A percentile compares a stretch with the other conserved stretches of the same genome.
Evolutionary conservation across 2,797 vertebrate genomes (phyloP).

Genomic region (Crocidura indochinensis): DNA sequence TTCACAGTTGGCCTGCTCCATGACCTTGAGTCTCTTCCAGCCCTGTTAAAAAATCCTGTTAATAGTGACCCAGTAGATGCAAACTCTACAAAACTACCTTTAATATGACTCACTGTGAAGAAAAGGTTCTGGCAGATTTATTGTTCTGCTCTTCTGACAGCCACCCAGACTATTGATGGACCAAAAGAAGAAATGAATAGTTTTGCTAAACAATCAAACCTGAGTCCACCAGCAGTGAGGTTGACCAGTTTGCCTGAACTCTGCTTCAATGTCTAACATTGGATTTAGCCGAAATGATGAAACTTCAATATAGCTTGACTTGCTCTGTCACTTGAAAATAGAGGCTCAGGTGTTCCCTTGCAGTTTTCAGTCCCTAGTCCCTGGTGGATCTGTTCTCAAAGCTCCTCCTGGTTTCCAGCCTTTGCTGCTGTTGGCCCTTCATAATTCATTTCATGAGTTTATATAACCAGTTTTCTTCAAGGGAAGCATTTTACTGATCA

Average conservation of each 20-base stretch:
- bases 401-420: not conserved
- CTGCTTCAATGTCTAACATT: conserved; percentile 45
- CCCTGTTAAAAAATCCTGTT: not conserved
- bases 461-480: conserved; percentile 13
- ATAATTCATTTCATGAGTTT: conserved; percentile 18
- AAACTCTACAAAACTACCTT: not conserved
- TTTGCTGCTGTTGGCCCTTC: not conserved
- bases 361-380: conserved; percentile 2
- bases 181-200: not conserved
- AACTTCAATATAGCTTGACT: not conserved
- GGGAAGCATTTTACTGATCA: not conserved
- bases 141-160: conserved; percentile 11
- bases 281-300: not conserved
- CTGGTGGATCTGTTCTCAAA: no score
- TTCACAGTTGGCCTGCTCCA: accelerated
- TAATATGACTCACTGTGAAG: not conserved
- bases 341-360: not conserved
- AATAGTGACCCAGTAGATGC: not conserved
- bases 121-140: conserved; percentile 27
- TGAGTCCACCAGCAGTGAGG: not conserved
- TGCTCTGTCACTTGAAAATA: not conserved
- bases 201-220: conserved; percentile 25
- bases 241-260: conserved; percentile 12
- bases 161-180: conserved; percentile 42
- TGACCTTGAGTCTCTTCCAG: conserved; percentile 13